Conservation (phyloP, 2,797 vertebrate species). For the Eurystomus glaucurus region DNA sequence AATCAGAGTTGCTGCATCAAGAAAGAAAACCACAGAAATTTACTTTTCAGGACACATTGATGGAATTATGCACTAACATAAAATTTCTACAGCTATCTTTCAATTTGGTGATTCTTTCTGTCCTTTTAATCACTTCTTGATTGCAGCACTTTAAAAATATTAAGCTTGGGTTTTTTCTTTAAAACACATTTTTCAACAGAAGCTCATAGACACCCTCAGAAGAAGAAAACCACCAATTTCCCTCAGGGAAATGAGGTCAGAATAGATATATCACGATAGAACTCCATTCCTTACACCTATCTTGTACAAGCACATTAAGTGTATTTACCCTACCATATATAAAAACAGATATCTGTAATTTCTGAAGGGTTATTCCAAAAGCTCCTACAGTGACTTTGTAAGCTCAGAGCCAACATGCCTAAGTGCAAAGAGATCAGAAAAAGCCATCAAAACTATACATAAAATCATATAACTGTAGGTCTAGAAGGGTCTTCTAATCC, state of each 20-base stretch:
- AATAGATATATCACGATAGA: background rate
- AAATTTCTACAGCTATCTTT: background rate
- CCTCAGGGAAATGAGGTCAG: background rate
- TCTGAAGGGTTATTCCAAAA: background rate
- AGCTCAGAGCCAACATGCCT: background rate
- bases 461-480: background rate
- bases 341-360: background rate
- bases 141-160: background rate
- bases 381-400: background rate
- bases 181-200: background rate
- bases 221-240: background rate
- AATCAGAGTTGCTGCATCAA: background rate
- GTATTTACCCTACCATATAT: background rate
- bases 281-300: background rate
- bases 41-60: background rate
- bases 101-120: background rate
- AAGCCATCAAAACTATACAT: background rate
- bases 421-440: background rate
- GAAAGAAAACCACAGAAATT: background rate
- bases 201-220: background rate
- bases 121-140: background rate
- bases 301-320: background rate
- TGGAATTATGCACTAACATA: background rate
- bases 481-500: background rate
- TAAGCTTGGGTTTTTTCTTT: background rate